A percentile compares a stretch with the other conserved stretches of the same genome.
Conservation (phyloP, 2,888 invertebrate species). For the Oegoconia quadripuncta region DNA sequence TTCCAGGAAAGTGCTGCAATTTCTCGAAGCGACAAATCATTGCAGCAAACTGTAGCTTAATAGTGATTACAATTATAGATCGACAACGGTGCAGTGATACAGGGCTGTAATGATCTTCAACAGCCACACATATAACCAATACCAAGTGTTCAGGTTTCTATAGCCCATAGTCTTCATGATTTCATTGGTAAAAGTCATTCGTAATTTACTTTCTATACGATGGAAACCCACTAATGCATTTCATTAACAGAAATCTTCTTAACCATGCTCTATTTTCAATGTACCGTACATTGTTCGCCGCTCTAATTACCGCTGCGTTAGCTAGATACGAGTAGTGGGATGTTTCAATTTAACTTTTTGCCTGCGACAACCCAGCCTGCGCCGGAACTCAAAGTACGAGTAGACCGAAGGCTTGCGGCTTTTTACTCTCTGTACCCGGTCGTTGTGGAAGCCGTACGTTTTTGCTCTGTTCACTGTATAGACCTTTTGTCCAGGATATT, state of each 20-base stretch:
- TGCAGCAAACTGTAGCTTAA: no score
- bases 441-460: background rate
- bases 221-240: background rate
- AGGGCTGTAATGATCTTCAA: no score
- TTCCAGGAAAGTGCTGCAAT: no score
- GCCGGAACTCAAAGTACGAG: constrained; percentile 25
- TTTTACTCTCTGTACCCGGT: constrained; percentile 24
- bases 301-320: constrained; percentile 19
- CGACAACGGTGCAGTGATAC: no score
- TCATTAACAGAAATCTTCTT: background rate
- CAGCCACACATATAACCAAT: no score
- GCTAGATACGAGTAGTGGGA: constrained; percentile 28
- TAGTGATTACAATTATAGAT: no score
- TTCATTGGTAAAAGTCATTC: no score
- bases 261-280: constrained; percentile 6
- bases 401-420: constrained; percentile 31
- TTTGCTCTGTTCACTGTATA: background rate
- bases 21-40: no score
- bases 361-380: constrained; percentile 16
- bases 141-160: no score
- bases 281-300: constrained; percentile 15
- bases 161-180: no score
- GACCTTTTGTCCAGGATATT: background rate
- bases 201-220: no score
- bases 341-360: constrained; percentile 64